Base-by-base conservation (phyloP, 2,797 vertebrate genomes). In the Lepus townsendii region DNA sequence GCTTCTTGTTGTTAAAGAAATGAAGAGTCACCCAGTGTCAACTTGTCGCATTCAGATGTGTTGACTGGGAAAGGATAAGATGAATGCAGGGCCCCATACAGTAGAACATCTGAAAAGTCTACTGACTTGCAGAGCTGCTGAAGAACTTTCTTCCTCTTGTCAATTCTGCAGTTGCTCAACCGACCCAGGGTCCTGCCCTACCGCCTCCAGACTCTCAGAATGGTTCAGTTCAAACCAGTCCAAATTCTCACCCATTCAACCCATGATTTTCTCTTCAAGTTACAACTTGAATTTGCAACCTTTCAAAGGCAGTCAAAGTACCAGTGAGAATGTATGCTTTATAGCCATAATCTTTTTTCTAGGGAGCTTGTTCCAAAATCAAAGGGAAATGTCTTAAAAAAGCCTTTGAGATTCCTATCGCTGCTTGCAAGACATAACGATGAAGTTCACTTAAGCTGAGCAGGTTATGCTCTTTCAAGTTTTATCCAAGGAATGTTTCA, bases 331-430 rank as follows among this genome's bases (percentile, higher is more conserved):
- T 11, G 4, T 93, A 65, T 89, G 13, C 14, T 85, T 90, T 20
- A 95, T 82, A 88, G 69, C 19, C 17, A 19, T 80, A 35, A 91
- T 76, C 27, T n/a, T 88, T 90, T 62, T 88, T 27, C 42, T 50
- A 42, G 32, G 68, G 66, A 94, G 80, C 8, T 96, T 94, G 20
- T 88, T 96, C 90, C 94, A 75, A 96, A 93, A 73, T 60, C 90
- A 96, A 94, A 76, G 42, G 80, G 83, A 54, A 11, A 11, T 65
- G 22, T 91, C 72, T 69, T 88, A 96, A 88, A 69, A 91, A 69
- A 96, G 87, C 0, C 0, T n/a, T 91, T 71, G 63, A 80, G 69
- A 73, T 82, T 86, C 86, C 85, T 3, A 0, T 96, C 87, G 16
- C 83, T 76, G 80, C 71, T 80, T 95, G 12, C 9, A 89, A 30